A percentile compares a stretch with the other conserved stretches of the same genome.
Conservation (phyloP, 2,888 invertebrate genomes). For the Chloroclysta siterata region DNA sequence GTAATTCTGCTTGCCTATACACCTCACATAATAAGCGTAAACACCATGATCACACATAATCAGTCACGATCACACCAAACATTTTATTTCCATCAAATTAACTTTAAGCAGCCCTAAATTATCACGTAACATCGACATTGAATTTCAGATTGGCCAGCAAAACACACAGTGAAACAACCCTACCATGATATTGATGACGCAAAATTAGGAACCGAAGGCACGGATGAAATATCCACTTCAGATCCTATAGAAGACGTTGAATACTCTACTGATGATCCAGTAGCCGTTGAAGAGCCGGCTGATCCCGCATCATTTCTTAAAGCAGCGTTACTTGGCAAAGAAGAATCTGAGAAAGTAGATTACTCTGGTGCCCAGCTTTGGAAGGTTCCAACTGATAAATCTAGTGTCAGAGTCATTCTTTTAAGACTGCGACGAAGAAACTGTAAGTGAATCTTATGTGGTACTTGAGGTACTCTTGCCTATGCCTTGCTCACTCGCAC, state of each 20-base stretch:
- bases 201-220: constrained; percentile 41
- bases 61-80: constrained; percentile 34
- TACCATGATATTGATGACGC: constrained; percentile 39
- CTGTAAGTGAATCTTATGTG: constrained; percentile 57
- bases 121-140: neutral
- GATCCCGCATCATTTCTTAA: constrained; percentile 40
- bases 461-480: neutral
- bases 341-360: constrained; percentile 74
- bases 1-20: constrained; percentile 32
- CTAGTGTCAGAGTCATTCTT: constrained; percentile 68
- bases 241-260: constrained; percentile 43
- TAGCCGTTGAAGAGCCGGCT: constrained; percentile 37
- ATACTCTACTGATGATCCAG: constrained; percentile 42
- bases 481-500: neutral
- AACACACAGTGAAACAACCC: constrained; percentile 72
- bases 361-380: constrained; percentile 92
- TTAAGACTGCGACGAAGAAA: constrained; percentile 68
- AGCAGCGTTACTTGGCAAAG: constrained; percentile 44
- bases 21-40: constrained; percentile 29
- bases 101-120: neutral
- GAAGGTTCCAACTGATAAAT: constrained; percentile 85
- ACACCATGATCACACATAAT: constrained; percentile 41
- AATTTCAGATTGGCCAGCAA: constrained; percentile 67
- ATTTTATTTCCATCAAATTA: neutral
- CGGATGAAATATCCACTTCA: constrained; percentile 37